Percentiles rank a stretch among this genome's conserved stretches.
Conservation (phyloP, 1,140 invertebrate genomes). For the Caenorhabditis briggsae region DNA sequence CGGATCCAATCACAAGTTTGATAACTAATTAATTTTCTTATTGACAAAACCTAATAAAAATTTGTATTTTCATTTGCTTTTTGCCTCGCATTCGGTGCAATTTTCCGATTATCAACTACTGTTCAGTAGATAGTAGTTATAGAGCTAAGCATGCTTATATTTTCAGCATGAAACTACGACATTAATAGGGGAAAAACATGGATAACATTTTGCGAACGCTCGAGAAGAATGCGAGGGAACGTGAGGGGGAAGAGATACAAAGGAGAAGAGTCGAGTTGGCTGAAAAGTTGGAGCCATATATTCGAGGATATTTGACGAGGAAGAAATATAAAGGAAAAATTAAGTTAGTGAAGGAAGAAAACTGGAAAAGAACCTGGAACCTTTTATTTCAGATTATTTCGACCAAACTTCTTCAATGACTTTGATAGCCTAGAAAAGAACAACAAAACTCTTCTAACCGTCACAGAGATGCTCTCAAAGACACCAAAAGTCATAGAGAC, state of each 20-base stretch:
- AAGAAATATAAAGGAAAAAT: slow-evolving; percentile 42
- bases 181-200: not conserved
- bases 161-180: slow-evolving; percentile 29
- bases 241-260: slow-evolving; percentile 43
- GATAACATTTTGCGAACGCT: slow-evolving; percentile 36
- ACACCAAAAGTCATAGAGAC: slow-evolving; percentile 11
- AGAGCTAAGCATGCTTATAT: not conserved
- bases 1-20: slow-evolving; percentile 53
- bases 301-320: slow-evolving; percentile 9
- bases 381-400: slow-evolving; percentile 7
- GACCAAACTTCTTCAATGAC: slow-evolving; percentile 38
- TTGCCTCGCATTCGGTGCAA: not conserved
- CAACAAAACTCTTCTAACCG: slow-evolving; percentile 25
- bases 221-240: slow-evolving; percentile 44
- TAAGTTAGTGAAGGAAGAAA: slow-evolving; percentile 39
- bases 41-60: not conserved
- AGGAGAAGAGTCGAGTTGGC: slow-evolving; percentile 12
- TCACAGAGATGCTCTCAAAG: slow-evolving; percentile 10
- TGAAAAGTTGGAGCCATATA: slow-evolving; percentile 38
- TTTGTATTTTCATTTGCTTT: not conserved
- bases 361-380: not conserved
- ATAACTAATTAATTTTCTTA: not conserved
- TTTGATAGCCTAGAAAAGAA: slow-evolving; percentile 13
- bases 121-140: slow-evolving; percentile 14
- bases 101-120: slow-evolving; percentile 36